Conservation (phyloP, 2,113 vertebrate genomes). For the Gila orcuttii region DNA sequence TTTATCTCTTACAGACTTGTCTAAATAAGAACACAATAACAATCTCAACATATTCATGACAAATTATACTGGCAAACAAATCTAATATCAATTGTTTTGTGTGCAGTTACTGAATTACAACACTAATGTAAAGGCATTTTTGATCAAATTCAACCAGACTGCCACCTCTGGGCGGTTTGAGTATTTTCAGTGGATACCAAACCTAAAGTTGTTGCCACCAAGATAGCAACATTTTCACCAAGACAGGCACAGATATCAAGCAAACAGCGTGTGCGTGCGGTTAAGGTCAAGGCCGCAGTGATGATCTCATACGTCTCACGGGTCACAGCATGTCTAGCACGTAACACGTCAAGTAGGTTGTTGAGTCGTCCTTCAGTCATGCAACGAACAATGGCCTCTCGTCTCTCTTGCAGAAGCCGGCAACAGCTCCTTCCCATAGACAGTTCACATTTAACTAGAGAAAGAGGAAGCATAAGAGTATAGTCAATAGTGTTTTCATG, state of each 20-base stretch:
- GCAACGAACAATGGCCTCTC: slow-evolving; percentile 68
- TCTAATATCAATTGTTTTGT: neutral
- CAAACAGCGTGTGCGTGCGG: slow-evolving; percentile 64
- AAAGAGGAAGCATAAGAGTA: neutral
- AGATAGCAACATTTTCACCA: slow-evolving; percentile 68
- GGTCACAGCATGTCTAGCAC: slow-evolving; percentile 63
- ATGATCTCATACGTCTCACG: slow-evolving; percentile 74
- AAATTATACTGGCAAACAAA: neutral
- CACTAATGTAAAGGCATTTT: neutral
- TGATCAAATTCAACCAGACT: slow-evolving; percentile 3
- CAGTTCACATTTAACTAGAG: neutral
- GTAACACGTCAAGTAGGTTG: slow-evolving; percentile 71
- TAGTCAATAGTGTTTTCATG: neutral
- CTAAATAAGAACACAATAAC: neutral
- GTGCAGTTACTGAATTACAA: neutral
- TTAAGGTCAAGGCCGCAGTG: slow-evolving; percentile 65
- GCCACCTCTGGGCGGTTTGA: slow-evolving; percentile 6
- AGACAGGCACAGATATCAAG: slow-evolving; percentile 72
- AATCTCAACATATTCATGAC: neutral
- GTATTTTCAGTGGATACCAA: slow-evolving; percentile 48
- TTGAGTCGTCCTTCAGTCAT: slow-evolving; percentile 81
- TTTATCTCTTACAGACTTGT: neutral
- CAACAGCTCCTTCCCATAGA: slow-evolving; percentile 53
- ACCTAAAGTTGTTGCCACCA: slow-evolving; percentile 62
- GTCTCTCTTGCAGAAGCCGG: slow-evolving; percentile 64